These are phyloP conservation scores for Bovichtus diacanthus DNA, from an alignment of 2,797 vertebrate species.

Conservation along the genomic window DNA sequence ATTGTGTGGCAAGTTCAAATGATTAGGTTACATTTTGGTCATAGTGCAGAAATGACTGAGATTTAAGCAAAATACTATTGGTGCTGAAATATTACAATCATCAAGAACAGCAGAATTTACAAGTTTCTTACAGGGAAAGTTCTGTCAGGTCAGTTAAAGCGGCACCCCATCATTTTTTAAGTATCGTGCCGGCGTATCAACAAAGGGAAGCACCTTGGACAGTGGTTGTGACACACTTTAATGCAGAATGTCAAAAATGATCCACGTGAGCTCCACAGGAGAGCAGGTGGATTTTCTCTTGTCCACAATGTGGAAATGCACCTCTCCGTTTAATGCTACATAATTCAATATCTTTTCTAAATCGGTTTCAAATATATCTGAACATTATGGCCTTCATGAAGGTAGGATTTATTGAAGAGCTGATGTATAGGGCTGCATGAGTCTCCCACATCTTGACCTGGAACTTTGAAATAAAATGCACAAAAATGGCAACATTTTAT, in stretches of 20 bases:
- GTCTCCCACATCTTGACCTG: too few species aligned
- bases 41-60: background rate
- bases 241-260: slow-evolving; percentile 25
- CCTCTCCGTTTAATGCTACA: background rate
- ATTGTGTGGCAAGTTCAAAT: background rate
- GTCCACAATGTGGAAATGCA: background rate
- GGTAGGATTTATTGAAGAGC: background rate
- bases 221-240: slow-evolving; percentile 15
- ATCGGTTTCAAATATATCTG: background rate
- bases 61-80: background rate
- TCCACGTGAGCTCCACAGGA: slow-evolving; percentile 1
- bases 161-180: background rate
- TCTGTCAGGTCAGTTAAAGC: background rate
- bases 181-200: background rate
- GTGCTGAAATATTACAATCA: background rate
- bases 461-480: background rate
- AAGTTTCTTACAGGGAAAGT: background rate
- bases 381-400: background rate
- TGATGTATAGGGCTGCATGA: background rate
- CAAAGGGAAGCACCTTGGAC: slow-evolving; percentile 5
- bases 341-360: background rate
- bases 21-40: background rate
- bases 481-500: background rate
- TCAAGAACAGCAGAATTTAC: background rate
- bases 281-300: background rate